Conservation (phyloP, 2,888 invertebrate genomes). For the Apeira syringaria region DNA sequence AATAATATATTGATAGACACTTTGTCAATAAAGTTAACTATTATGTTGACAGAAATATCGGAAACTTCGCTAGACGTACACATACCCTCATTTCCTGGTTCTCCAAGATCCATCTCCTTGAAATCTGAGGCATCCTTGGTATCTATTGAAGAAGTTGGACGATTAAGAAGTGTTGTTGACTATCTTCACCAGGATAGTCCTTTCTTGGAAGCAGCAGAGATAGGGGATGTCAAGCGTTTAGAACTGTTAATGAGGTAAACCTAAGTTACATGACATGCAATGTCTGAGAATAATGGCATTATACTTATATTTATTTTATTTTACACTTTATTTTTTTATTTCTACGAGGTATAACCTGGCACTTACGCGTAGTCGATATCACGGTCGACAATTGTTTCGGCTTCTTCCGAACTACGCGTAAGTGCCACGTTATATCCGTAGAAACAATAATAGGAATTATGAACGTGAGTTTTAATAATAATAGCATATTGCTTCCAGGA, state of each 20-base stretch:
- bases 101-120: conserved; percentile 42
- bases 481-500: conserved; percentile 22
- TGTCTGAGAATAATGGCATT: too few species aligned
- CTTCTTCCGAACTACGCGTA: too few species aligned
- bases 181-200: conserved; percentile 56
- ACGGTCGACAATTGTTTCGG: too few species aligned
- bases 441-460: too few species aligned
- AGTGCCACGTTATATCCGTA: too few species aligned
- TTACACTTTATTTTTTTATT: too few species aligned
- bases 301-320: too few species aligned
- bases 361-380: too few species aligned
- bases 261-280: too few species aligned
- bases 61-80: conserved; percentile 49
- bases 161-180: conserved; percentile 45
- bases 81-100: conserved; percentile 53
- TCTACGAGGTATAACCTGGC: too few species aligned
- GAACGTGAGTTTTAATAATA: too few species aligned
- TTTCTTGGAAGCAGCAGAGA: conserved; percentile 61
- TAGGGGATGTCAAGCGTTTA: conserved; percentile 48
- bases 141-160: conserved; percentile 10
- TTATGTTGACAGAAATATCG: conserved; percentile 44
- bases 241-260: conserved; percentile 50
- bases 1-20: too few species aligned
- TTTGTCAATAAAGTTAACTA: background rate
- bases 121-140: conserved; percentile 26